phyloP scores from a whole-genome alignment of 2,797 vertebrate species.

The Phylloscopus collybita region DNA sequence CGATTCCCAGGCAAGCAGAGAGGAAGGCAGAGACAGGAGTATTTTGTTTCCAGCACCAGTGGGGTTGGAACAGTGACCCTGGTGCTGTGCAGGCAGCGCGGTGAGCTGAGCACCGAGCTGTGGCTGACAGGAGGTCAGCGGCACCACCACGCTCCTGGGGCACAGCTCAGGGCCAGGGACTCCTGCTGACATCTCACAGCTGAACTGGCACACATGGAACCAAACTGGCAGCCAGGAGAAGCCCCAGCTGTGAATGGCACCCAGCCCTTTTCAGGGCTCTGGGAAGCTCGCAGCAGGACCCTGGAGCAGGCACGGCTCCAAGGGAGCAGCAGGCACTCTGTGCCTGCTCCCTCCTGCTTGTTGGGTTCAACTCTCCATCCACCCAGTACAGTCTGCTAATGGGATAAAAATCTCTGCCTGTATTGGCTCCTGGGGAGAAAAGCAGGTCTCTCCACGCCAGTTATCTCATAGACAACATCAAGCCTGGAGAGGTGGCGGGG shows the following conservation, averaged over 20 bases:
- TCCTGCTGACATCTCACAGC: not conserved
- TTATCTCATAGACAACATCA: not conserved
- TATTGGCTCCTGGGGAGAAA: not conserved
- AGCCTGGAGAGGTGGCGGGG: not conserved
- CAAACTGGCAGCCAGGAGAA: not conserved
- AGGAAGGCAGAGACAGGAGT: not conserved
- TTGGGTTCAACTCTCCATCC: not conserved
- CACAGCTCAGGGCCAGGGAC: not conserved
- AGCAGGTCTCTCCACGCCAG: not conserved
- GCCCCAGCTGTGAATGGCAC: not conserved
- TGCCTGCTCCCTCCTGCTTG: not conserved
- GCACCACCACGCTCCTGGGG: not conserved
- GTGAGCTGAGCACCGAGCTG: not conserved
- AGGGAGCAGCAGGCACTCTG: not conserved
- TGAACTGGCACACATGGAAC: not conserved
- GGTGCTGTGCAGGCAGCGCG: not conserved
- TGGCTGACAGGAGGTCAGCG: not conserved
- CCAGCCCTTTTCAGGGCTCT: accelerated
- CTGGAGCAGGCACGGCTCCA: accelerated
- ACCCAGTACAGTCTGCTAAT: not conserved
- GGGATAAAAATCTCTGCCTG: not conserved
- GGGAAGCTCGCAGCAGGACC: not conserved
- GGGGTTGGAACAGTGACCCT: not conserved
- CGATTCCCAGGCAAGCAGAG: not conserved
- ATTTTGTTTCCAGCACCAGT: not conserved